Conservation (phyloP, 2,113 vertebrate genomes). For the Alouatta palliata region DNA sequence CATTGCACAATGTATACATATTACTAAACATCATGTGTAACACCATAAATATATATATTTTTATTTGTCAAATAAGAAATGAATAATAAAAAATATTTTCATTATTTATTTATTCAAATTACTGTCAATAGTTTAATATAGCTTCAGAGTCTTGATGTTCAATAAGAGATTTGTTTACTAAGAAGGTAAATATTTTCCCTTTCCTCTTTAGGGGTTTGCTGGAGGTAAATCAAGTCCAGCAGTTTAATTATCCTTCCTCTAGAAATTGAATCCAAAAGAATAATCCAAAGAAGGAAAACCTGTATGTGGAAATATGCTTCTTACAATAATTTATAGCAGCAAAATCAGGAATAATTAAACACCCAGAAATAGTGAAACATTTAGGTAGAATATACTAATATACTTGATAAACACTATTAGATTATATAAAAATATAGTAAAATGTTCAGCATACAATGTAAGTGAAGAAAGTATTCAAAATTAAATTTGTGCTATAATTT, state of each 20-base stretch:
- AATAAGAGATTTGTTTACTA: background rate
- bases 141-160: background rate
- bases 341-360: background rate
- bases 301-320: background rate
- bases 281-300: background rate
- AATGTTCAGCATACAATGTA: background rate
- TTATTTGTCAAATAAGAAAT: background rate
- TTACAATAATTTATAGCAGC: background rate
- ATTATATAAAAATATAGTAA: background rate
- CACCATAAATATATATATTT: background rate
- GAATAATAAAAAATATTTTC: background rate
- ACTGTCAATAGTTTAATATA: background rate
- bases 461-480: background rate
- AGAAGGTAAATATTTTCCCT: background rate
- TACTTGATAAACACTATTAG: background rate
- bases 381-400: background rate
- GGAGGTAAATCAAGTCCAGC: background rate
- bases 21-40: background rate
- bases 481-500: background rate
- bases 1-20: background rate
- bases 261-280: background rate
- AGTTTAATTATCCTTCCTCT: background rate
- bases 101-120: background rate
- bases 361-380: background rate
- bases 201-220: background rate